Base-by-base conservation (phyloP, 1,140 invertebrate genomes). In the Acromyrmex echinatior region DNA sequence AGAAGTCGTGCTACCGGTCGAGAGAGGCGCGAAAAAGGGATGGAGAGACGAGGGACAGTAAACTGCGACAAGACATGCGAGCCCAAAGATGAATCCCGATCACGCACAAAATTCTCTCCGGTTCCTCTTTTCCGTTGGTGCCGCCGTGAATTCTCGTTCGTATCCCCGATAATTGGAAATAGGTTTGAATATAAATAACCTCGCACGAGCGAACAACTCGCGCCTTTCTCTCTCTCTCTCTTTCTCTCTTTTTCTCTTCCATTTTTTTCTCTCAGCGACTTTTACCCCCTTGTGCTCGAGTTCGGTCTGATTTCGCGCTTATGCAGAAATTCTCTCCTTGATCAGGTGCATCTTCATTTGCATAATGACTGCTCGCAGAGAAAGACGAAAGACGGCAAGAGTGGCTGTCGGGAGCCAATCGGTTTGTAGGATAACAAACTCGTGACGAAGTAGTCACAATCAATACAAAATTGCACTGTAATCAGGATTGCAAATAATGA, bases 31-130 rank as follows among this genome's bases (percentile, higher is more conserved):
- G 91, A 89, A 92, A 89, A 86, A 89, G 77, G 80, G 73, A 86
- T 58, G 87, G 79, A 85, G 49, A 87, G 86, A 82, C 78, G 70
- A 86, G 80, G 18, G 86, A 87, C 65, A 74, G 89, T 81, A 94
- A 94, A 94, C 91, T 94, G 93, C 92, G 93, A 94, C 94, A 93
- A 85, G 93, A 94, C 94, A 95, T 93, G 94, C 93, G 79, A 95
- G 86, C 91, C 88, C 77, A 87, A 92, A 92, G 90, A 95, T 95
- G 93, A 95, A 95, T 93, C 93, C 86, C 88, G 92, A 94, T 94
- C 94, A 95, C 94, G 94, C 94, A 94, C 94, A 94, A 92, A 86
- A 31, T 81, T 51, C 56, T 70, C 60, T 35, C n/a, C 45, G 71
- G 56, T 18, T 82, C 45, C 88, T 63, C 81, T 45, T 81, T 70